Evolutionary conservation across 1,140 invertebrate genomes (phyloP).

Genomic region (Chironomus striatipennis): DNA sequence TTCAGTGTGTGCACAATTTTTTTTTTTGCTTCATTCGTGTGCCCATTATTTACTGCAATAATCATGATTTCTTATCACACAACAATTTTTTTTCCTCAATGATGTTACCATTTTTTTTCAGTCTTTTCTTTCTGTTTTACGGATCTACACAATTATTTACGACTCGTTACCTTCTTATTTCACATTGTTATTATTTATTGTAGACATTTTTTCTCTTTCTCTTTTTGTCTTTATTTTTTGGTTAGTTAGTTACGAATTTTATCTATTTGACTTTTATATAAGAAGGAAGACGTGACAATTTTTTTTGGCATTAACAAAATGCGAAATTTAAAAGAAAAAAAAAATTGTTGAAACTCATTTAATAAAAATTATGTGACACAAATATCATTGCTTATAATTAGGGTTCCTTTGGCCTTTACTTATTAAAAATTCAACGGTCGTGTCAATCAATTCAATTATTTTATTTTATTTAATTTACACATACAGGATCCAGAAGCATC

Average conservation of each 20-base stretch:
- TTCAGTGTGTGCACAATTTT: background rate
- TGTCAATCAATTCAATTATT: background rate
- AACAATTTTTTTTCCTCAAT: background rate
- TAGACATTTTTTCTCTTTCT: background rate
- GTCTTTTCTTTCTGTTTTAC: background rate
- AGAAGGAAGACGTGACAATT: background rate
- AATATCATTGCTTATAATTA: too few relatives aligned
- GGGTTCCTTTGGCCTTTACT: too few relatives aligned
- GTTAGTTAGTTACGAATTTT: too few relatives aligned
- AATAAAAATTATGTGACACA: too few relatives aligned
- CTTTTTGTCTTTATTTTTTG: slow-evolving; percentile 24
- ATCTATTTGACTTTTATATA: too few relatives aligned
- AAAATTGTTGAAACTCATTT: too few relatives aligned
- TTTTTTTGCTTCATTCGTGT: background rate
- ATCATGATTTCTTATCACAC: slow-evolving; percentile 22
- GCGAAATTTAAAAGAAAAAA: background rate
- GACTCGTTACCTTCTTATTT: background rate
- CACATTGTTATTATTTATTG: too few relatives aligned
- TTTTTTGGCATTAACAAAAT: slow-evolving; percentile 10
- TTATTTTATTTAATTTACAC: slow-evolving; percentile 29
- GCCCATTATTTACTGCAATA: slow-evolving; percentile 4
- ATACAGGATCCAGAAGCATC: slow-evolving; percentile 89
- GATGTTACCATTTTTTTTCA: too few relatives aligned
- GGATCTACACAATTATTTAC: background rate
- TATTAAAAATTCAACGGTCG: too few relatives aligned